Conservation (phyloP, 2,888 invertebrate species). For the Watsonalla cultraria region DNA sequence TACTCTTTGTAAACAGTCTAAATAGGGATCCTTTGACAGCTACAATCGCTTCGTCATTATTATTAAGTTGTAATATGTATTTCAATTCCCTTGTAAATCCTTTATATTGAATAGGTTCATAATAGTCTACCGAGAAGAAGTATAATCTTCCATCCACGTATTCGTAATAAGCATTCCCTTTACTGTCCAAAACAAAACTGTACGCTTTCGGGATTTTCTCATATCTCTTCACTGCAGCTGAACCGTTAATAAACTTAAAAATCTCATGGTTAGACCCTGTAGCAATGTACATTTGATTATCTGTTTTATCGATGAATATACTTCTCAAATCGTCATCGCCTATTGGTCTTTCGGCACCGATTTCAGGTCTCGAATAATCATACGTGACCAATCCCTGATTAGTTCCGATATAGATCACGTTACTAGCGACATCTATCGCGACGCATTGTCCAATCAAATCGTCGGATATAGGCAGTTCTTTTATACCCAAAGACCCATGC, state of each 20-base stretch:
- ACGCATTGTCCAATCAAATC: slow-evolving; percentile 64
- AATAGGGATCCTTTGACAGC: slow-evolving; percentile 65
- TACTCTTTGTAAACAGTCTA: slow-evolving; percentile 47
- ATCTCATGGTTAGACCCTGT: slow-evolving; percentile 62
- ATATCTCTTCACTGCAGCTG: slow-evolving; percentile 61
- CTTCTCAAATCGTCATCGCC: slow-evolving; percentile 66
- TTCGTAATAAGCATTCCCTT: slow-evolving; percentile 65
- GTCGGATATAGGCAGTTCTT: slow-evolving; percentile 55
- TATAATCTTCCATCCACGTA: slow-evolving; percentile 65
- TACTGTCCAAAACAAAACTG: slow-evolving; percentile 56
- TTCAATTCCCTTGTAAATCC: slow-evolving; percentile 65
- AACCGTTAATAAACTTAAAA: slow-evolving; percentile 58
- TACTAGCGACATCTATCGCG: slow-evolving; percentile 44
- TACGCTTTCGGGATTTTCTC: slow-evolving; percentile 66
- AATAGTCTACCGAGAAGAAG: slow-evolving; percentile 56
- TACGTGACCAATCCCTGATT: slow-evolving; percentile 64
- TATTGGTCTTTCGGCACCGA: slow-evolving; percentile 60
- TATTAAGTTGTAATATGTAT: slow-evolving; percentile 56
- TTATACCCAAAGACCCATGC: slow-evolving; percentile 62
- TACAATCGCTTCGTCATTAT: slow-evolving; percentile 60
- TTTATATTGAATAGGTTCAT: slow-evolving; percentile 66
- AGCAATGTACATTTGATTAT: slow-evolving; percentile 64
- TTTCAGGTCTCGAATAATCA: slow-evolving; percentile 54
- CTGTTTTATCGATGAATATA: slow-evolving; percentile 62
- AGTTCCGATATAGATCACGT: slow-evolving; percentile 61